These are phyloP conservation scores for Zosterops borbonicus DNA, from an alignment of 2,113 vertebrate species.

Conservation along the genomic window DNA sequence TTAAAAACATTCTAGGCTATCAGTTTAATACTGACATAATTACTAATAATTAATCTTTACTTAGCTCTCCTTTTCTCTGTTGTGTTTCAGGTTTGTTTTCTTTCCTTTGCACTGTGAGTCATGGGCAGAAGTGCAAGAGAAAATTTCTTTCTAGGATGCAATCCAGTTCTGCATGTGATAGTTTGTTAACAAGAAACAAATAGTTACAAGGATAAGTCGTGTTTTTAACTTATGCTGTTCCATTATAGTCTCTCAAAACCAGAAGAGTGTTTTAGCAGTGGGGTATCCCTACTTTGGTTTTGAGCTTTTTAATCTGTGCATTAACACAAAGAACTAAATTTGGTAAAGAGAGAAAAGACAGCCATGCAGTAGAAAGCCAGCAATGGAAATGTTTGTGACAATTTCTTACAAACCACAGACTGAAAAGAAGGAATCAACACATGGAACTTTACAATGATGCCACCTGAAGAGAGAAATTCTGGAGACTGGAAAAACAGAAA, in stretches of 20 bases:
- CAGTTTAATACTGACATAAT: not conserved
- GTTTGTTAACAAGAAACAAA: not conserved
- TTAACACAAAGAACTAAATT: not conserved
- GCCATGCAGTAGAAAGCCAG: not conserved
- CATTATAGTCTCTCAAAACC: not conserved
- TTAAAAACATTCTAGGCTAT: not conserved
- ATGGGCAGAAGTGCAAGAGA: not conserved
- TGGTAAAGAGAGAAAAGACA: not conserved
- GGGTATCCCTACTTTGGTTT: not conserved
- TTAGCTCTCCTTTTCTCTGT: not conserved
- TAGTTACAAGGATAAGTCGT: not conserved
- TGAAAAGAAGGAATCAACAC: not conserved
- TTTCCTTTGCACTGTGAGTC: not conserved
- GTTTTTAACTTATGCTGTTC: not conserved
- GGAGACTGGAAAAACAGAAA: not conserved
- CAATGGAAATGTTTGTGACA: not conserved
- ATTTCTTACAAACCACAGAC: not conserved
- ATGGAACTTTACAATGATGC: not conserved
- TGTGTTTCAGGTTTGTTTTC: not conserved
- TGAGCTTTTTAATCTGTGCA: not conserved
- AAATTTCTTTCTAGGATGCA: not conserved
- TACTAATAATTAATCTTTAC: not conserved
- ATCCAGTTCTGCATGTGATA: not conserved
- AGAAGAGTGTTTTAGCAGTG: not conserved
- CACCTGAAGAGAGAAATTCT: not conserved